Base-by-base conservation (phyloP, 2,797 vertebrate genomes). In the Coreius guichenoti region DNA sequence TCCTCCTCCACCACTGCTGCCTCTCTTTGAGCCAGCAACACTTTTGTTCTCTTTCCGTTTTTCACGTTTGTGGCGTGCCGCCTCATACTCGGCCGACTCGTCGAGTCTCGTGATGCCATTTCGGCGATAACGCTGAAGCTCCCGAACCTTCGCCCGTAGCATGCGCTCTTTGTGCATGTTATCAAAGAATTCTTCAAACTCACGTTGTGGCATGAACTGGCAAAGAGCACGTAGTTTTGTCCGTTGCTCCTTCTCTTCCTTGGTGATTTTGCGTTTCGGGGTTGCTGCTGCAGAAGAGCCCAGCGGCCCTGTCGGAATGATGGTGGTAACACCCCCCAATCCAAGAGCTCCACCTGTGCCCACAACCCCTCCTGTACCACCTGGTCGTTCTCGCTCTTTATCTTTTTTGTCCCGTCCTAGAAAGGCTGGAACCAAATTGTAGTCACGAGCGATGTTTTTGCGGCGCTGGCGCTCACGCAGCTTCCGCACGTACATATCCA, bases 401-500 rank as follows among this genome's bases (percentile, higher is more conserved):
- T 99, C 98, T 80, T 97, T 97, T 90, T 95, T 97, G 81, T 99
- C 98, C 82, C 96, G 95, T 3, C 98, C 98, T 83, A 99, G 93
- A 83, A 99, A 99, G 39, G 93, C 94, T 0, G 97, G 97, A 4
- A 99, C 97, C 87, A 99, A 91, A 91, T 96, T 97, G 91, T 99
- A 99, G 91, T 99, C 98, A 0, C 98, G 95, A 0, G 98, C 98
- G 0, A 99, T 97, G 92, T 97, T 98, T 94, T 99, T 99, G 21
- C 98, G 96, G 5, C 98, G 93, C 77, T 99, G 98, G 3, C 98
- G 92, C 89, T 99, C 98, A 12, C 95, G 90, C 2, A 99, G 96
- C 51, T 99, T 99, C 26, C 98, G 96, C 5, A 99, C 98, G 0
- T 99, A 99, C 98, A 99, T 99, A 92, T 99, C 98, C 67, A 99